Percentiles rank a stretch among this genome's conserved stretches.
Evolutionary conservation across 2,797 vertebrate genomes (phyloP).

Genomic region (Anguilla marmorata): DNA sequence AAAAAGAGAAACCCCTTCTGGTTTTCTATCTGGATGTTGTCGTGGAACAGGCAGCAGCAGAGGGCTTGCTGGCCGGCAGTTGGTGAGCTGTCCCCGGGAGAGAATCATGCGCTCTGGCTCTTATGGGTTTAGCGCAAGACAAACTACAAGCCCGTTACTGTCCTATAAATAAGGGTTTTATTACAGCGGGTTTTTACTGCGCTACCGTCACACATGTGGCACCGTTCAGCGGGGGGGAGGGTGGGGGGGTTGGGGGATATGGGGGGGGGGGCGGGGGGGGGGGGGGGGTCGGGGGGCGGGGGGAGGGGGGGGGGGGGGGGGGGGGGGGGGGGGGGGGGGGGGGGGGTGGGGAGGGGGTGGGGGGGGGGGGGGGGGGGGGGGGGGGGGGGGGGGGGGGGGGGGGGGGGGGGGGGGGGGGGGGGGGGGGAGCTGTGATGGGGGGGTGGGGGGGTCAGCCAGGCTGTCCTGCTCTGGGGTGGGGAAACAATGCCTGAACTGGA

Average conservation of each 20-base stretch:
- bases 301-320: slow-evolving; percentile 28
- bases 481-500: too few species aligned
- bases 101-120: slow-evolving; percentile 58
- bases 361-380: too few species aligned
- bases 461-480: slow-evolving; percentile 12
- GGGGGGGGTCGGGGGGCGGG: too few species aligned
- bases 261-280: too few species aligned
- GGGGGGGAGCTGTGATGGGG: slow-evolving; percentile 7
- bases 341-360: not conserved
- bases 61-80: slow-evolving; percentile 47
- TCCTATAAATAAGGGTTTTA: slow-evolving; percentile 80
- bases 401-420: not conserved
- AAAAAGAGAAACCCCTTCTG: slow-evolving; percentile 51
- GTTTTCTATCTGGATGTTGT: slow-evolving; percentile 56
- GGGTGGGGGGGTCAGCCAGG: slow-evolving; percentile 12
- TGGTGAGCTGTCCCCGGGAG: slow-evolving; percentile 56
- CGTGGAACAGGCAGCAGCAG: slow-evolving; percentile 41
- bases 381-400: too few species aligned
- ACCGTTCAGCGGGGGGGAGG: slow-evolving; percentile 25
- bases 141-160: slow-evolving; percentile 75
- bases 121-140: slow-evolving; percentile 71
- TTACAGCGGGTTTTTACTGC: slow-evolving; percentile 69
- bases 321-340: too few species aligned
- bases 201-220: slow-evolving; percentile 65
- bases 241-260: too few species aligned